Base-by-base conservation (phyloP, 1,140 invertebrate genomes). In the Cydia pomonella region DNA sequence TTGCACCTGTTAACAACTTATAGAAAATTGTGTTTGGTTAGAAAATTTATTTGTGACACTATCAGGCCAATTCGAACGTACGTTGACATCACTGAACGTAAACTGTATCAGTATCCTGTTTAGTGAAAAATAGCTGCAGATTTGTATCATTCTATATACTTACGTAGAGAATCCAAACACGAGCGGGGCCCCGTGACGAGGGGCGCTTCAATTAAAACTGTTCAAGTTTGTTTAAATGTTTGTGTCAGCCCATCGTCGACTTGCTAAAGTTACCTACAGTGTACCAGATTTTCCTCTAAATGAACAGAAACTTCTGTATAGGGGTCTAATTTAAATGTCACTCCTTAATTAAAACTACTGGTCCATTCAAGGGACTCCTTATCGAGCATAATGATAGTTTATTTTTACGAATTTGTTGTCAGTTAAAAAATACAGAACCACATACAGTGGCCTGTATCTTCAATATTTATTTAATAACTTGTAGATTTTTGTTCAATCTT, bases 181-280 rank as follows among this genome's bases (percentile, higher is more conserved):
- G 66, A 47, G 73, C 75, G 73, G 80, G 79, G 80, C 64, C 71
- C 80, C 78, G 77, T 83, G 83, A 83, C 80, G 82, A 87, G 88
- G 85, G 84, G 82, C 44, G 77, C 84, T 90, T 87, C 84, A 89
- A 90, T 91, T 91, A 90, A 90, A 88, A 91, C 85, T 85, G 84
- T 84, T 87, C 77, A 88, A 89, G 84, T 88, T 86, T 85, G 87
- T 86, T 88, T 87, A 87, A 88, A 88, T 88, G 83, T 87, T 88
- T 87, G 78, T 84, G 84, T 84, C 84, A 80, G 79, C 74, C 80
- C 81, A 84, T 82, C 76, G 76, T 75, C 77, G 25, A 73, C 75
- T 71, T 72, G 18, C 21, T 47, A 76, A 74, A 80, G 75, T 76
- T 77, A 75, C 44, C 71, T 72, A 72, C 77, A 18, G 66, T 74